Percentiles rank a stretch among this genome's conserved stretches.
Evolutionary conservation across 2,888 invertebrate genomes (phyloP).

Genomic region (Perizoma flavofasciatum): DNA sequence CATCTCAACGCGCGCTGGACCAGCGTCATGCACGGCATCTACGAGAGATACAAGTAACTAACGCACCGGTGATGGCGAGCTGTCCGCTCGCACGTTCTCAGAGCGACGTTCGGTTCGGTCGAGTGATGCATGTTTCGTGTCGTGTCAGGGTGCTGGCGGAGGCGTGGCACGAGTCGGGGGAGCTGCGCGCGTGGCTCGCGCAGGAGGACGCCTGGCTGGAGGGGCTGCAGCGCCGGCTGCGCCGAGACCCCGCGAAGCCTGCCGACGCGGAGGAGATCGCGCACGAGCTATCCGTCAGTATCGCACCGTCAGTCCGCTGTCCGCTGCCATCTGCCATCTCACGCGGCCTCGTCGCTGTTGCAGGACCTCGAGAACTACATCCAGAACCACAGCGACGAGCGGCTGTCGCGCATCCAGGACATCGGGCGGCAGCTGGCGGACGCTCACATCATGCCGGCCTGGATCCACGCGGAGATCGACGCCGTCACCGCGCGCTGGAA

Average conservation of each 20-base stretch:
- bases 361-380: conserved; percentile 94
- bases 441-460: conserved; percentile 88
- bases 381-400: conserved; percentile 88
- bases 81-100: conserved; percentile 82
- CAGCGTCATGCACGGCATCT: conserved; percentile 86
- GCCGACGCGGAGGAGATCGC: conserved; percentile 97
- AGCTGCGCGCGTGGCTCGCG: conserved; percentile 90
- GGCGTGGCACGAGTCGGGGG: conserved; percentile 90
- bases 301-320: too few species aligned
- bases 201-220: conserved; percentile 91
- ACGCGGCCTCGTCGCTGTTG: not conserved
- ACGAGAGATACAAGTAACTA: conserved; percentile 85
- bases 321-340: too few species aligned
- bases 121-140: not conserved
- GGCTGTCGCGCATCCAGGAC: conserved; percentile 89
- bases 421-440: conserved; percentile 89
- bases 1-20: conserved; percentile 89
- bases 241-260: conserved; percentile 87
- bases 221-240: conserved; percentile 90
- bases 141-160: conserved; percentile 84
- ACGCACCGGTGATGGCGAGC: not conserved
- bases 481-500: conserved; percentile 86
- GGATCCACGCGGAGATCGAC: conserved; percentile 87
- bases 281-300: conserved; percentile 89
- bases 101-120: not conserved